A percentile compares a stretch with the other conserved stretches of the same genome.
Conservation (phyloP, 2,888 invertebrate species). For the Euzetes globulus region DNA sequence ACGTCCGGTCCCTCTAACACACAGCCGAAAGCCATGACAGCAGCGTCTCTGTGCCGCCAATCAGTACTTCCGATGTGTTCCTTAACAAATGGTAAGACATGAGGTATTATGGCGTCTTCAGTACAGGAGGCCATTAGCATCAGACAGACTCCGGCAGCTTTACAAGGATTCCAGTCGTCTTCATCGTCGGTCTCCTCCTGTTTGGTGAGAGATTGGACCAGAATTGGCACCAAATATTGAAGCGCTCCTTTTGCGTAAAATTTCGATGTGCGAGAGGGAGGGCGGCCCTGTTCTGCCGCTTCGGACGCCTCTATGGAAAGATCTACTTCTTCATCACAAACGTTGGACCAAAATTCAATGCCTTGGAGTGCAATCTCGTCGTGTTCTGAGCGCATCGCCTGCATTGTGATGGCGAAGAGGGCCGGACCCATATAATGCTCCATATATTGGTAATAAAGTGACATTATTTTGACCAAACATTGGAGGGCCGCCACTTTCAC, state of each 20-base stretch:
- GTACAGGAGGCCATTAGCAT: constrained; percentile 96
- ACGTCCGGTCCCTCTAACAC: constrained; percentile 85
- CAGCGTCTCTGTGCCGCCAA: constrained; percentile 90
- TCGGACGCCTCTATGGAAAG: constrained; percentile 87
- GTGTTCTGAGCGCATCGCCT: constrained; percentile 94
- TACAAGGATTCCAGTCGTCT: constrained; percentile 98
- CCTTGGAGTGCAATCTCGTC: constrained; percentile 96
- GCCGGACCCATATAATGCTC: constrained; percentile 98
- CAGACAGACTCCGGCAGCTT: constrained; percentile 96
- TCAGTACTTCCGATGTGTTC: constrained; percentile 84
- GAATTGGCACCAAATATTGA: constrained; percentile 84
- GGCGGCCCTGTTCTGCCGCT: constrained; percentile 82
- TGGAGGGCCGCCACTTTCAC: constrained; percentile 94
- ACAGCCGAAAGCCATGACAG: constrained; percentile 91
- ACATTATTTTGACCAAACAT: constrained; percentile 95
- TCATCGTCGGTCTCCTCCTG: constrained; percentile 97
- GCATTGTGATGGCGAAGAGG: constrained; percentile 91
- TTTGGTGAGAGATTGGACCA: constrained; percentile 87
- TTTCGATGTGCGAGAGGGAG: constrained; percentile 83
- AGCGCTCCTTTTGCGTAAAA: constrained; percentile 98
- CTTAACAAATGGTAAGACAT: constrained; percentile 91
- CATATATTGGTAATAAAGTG: constrained; percentile 97
- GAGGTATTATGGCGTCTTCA: constrained; percentile 91
- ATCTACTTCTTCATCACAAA: constrained; percentile 98
- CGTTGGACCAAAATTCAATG: constrained; percentile 99